phyloP scores from a whole-genome alignment of 2,113 vertebrate genomes.

The Psittacus erithacus region DNA sequence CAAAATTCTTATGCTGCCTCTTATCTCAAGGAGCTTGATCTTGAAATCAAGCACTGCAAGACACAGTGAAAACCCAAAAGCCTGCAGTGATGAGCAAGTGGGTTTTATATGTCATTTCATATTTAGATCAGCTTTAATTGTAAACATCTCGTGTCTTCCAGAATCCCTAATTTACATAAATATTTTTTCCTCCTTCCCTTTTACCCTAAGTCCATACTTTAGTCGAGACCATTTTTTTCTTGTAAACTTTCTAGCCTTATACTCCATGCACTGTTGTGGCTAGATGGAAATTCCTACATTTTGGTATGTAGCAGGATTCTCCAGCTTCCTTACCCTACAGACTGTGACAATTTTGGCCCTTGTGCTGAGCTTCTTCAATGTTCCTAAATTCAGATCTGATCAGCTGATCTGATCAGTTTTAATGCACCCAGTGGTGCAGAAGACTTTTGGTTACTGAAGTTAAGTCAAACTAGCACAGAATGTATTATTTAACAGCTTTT shows the following conservation, averaged over 20 bases:
- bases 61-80: not conserved
- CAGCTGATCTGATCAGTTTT: not conserved
- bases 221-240: not conserved
- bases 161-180: not conserved
- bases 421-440: not conserved
- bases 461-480: not conserved
- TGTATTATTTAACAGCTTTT: not conserved
- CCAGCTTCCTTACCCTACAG: not conserved
- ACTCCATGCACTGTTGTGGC: not conserved
- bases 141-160: not conserved
- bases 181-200: rapidly evolving
- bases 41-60: not conserved
- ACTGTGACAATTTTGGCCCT: not conserved
- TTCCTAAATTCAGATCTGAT: not conserved
- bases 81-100: not conserved
- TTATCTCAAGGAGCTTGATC: not conserved
- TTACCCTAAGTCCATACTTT: not conserved
- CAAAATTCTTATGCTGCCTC: not conserved
- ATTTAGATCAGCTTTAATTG: not conserved
- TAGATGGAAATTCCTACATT: not conserved
- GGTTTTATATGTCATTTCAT: not conserved
- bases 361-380: not conserved
- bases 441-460: not conserved
- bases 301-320: not conserved
- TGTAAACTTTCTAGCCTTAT: not conserved